phyloP scores from a whole-genome alignment of 2,797 vertebrate genomes.

The Stomatorhinus walkeri region DNA sequence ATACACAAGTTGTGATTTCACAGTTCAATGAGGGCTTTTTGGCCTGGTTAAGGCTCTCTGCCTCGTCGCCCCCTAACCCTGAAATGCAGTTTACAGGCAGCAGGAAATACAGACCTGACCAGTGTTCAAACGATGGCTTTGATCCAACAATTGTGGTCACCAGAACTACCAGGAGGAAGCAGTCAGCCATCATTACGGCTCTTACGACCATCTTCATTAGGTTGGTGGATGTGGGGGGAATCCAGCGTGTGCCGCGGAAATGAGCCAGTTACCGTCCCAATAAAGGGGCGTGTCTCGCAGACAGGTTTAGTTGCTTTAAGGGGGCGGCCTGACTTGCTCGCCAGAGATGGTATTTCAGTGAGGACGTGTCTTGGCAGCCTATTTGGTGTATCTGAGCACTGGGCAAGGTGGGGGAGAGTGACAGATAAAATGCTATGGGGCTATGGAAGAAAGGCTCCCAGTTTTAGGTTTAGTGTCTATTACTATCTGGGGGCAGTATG shows the following conservation, averaged over 20 bases:
- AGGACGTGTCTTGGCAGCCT: background rate
- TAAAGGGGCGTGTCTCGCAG: background rate
- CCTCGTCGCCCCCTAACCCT: background rate
- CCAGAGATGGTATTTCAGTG: background rate
- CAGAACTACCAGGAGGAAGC: background rate
- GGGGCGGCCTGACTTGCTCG: background rate
- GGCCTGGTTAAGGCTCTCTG: background rate
- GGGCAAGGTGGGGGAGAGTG: background rate
- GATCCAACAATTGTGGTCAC: background rate
- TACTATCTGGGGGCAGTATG: background rate
- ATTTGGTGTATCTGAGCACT: background rate
- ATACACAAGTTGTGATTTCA: background rate
- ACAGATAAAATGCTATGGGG: background rate
- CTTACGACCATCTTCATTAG: slow-evolving; percentile 16
- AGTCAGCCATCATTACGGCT: background rate
- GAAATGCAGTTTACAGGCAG: background rate
- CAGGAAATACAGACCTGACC: background rate
- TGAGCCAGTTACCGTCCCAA: background rate
- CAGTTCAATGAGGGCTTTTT: background rate
- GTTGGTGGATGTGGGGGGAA: background rate
- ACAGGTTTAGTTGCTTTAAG: background rate
- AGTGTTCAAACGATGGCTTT: background rate
- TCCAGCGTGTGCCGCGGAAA: background rate
- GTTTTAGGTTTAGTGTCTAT: background rate
- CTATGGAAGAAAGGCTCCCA: background rate